Percentiles rank a stretch among this genome's conserved stretches.
These are phyloP conservation scores for Dinoponera quadriceps DNA, from an alignment of 1,140 invertebrate genomes.

Conservation along the genomic window DNA sequence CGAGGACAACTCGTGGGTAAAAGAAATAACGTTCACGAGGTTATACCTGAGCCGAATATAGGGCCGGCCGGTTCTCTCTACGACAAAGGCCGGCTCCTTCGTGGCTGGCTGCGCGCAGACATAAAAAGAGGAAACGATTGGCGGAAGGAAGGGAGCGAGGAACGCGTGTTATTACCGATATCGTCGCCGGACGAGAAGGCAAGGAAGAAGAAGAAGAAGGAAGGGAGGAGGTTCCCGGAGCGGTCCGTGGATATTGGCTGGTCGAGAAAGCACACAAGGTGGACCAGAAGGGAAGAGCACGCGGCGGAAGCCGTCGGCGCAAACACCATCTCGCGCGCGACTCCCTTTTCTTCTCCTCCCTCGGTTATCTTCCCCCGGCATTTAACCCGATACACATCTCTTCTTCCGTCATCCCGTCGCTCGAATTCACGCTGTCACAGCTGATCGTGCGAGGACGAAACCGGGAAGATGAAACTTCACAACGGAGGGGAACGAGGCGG, in stretches of 20 bases:
- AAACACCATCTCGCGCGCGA: slow-evolving; percentile 45
- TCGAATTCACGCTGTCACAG: slow-evolving; percentile 3
- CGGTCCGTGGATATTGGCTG: slow-evolving; percentile 25
- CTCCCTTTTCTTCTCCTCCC: neutral
- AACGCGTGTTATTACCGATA: slow-evolving; percentile 49
- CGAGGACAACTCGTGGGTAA: neutral
- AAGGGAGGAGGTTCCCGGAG: slow-evolving; percentile 4
- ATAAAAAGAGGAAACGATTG: slow-evolving; percentile 7
- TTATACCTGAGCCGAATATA: slow-evolving; percentile 17
- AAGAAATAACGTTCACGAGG: slow-evolving; percentile 24
- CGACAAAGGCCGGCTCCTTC: neutral
- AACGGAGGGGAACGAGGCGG: too few species aligned
- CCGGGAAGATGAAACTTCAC: neutral
- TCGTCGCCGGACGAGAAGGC: neutral
- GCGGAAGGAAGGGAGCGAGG: slow-evolving; percentile 2
- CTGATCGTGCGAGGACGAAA: neutral
- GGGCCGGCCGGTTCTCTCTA: neutral
- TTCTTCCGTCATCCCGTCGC: neutral
- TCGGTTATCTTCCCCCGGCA: slow-evolving; percentile 14
- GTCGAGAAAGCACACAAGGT: slow-evolving; percentile 7
- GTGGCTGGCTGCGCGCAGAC: neutral
- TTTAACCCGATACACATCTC: slow-evolving; percentile 29
- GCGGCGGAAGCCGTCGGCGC: slow-evolving; percentile 34
- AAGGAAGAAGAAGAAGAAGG: neutral
- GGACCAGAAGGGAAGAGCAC: slow-evolving; percentile 24